Evolutionary conservation across 2,888 invertebrate genomes (phyloP).

Genomic region (Syrphus vitripennis): DNA sequence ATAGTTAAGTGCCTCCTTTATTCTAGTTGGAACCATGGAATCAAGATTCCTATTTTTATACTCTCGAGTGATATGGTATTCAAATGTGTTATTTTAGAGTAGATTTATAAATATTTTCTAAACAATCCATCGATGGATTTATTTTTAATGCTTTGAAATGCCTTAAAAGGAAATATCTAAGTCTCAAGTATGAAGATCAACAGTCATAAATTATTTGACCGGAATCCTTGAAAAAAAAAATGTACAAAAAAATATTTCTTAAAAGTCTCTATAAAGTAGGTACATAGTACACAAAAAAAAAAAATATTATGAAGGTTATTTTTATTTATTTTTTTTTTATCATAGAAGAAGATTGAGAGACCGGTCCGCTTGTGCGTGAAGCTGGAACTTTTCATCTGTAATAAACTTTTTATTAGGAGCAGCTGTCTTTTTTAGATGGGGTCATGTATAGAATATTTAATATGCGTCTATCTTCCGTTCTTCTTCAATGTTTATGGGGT

Average conservation of each 20-base stretch:
- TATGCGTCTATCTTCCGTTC: neutral
- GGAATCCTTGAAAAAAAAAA: neutral
- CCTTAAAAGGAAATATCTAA: too few species aligned
- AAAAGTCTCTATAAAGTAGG: neutral
- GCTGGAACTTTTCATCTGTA: slow-evolving; percentile 18
- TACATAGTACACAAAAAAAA: neutral
- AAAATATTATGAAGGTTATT: neutral
- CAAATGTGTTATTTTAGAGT: too few species aligned
- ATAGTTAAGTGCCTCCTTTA: too few species aligned
- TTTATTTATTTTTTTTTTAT: neutral
- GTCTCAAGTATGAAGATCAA: neutral
- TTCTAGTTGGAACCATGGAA: too few species aligned
- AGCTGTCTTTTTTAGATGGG: slow-evolving; percentile 16
- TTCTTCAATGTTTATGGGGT: slow-evolving; percentile 8
- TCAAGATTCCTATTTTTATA: too few species aligned
- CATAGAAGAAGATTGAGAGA: neutral
- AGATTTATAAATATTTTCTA: too few species aligned
- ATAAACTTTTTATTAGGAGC: slow-evolving; percentile 31
- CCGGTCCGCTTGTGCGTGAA: slow-evolving; percentile 7
- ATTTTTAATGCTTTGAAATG: neutral
- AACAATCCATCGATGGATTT: neutral
- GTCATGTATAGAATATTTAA: slow-evolving; percentile 5
- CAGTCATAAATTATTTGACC: neutral
- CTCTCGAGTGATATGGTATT: too few species aligned
- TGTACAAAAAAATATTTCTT: neutral